Conservation (phyloP, 1,140 invertebrate species). For the Drosophila insularis region DNA sequence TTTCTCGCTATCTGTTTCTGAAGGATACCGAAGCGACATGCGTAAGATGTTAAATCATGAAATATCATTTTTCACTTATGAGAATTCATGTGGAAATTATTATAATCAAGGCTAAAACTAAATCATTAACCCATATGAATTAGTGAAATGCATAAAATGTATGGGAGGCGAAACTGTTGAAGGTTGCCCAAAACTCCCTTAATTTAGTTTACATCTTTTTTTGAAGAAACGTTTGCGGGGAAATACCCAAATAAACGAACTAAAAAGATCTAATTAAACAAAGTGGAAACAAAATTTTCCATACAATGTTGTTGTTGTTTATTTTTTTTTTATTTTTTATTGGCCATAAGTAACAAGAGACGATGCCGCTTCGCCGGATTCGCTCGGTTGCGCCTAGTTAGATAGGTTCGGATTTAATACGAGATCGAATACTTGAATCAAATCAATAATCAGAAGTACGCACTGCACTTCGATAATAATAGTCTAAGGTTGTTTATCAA, state of each 20-base stretch:
- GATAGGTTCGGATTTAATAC: not conserved
- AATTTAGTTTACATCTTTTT: not conserved
- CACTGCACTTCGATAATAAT: conserved; percentile 33
- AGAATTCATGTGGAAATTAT: conserved; percentile 8
- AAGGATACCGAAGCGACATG: conserved; percentile 51
- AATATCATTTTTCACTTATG: conserved; percentile 8
- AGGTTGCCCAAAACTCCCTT: conserved; percentile 14
- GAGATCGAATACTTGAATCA: not conserved
- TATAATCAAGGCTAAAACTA: conserved; percentile 13
- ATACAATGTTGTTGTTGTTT: conserved; percentile 34
- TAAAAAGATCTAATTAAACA: conserved; percentile 7
- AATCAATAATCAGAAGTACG: conserved; percentile 32
- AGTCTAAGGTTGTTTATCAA: conserved; percentile 30
- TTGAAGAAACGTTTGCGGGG: not conserved
- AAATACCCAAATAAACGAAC: conserved; percentile 8
- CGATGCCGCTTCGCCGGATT: not conserved
- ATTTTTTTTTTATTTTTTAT: conserved; percentile 24
- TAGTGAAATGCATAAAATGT: conserved; percentile 1
- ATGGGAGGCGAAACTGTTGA: not conserved
- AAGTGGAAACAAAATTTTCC: conserved; percentile 56
- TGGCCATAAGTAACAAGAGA: conserved; percentile 1
- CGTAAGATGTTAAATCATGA: conserved; percentile 10
- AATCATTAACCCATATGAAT: conserved; percentile 9
- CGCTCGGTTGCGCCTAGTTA: conserved; percentile 31
- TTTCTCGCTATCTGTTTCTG: conserved; percentile 2